These are phyloP conservation scores for Shargacucullia verbasci DNA, from an alignment of 2,888 invertebrate genomes.

Conservation along the genomic window DNA sequence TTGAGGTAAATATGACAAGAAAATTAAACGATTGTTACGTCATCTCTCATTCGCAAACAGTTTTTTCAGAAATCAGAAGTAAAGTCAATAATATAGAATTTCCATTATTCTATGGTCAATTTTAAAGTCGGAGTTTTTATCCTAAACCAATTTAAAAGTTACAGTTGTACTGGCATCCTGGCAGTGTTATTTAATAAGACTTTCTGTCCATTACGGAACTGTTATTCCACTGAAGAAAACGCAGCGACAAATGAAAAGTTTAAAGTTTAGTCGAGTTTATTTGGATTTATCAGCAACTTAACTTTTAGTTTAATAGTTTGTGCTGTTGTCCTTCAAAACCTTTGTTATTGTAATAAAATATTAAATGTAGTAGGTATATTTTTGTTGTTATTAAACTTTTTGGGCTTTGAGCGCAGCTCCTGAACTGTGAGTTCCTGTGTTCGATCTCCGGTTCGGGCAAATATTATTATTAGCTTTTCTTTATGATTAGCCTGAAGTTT, in stretches of 20 bases:
- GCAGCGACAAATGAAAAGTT: constrained; percentile 35
- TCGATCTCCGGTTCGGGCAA: too few relatives aligned
- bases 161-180: constrained; percentile 33
- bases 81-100: constrained; percentile 10
- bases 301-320: constrained; percentile 16
- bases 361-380: too few relatives aligned
- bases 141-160: constrained; percentile 48
- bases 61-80: background rate
- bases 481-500: too few relatives aligned
- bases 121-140: constrained; percentile 38
- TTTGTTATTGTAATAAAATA: background rate
- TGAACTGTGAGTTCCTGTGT: too few relatives aligned
- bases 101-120: background rate
- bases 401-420: too few relatives aligned
- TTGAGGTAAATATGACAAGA: too few relatives aligned
- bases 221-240: constrained; percentile 30
- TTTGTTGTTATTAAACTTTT: too few relatives aligned
- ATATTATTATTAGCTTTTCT: too few relatives aligned
- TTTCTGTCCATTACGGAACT: constrained; percentile 41
- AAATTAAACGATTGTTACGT: too few relatives aligned
- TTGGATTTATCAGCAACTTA: constrained; percentile 32
- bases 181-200: constrained; percentile 45
- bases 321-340: constrained; percentile 1
- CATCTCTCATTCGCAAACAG: background rate
- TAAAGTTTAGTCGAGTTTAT: constrained; percentile 33